Evolutionary conservation across 2,888 invertebrate species (phyloP), one percentile per base, ranked within the genome.

Genomic region (Acleris holmiana): DNA sequence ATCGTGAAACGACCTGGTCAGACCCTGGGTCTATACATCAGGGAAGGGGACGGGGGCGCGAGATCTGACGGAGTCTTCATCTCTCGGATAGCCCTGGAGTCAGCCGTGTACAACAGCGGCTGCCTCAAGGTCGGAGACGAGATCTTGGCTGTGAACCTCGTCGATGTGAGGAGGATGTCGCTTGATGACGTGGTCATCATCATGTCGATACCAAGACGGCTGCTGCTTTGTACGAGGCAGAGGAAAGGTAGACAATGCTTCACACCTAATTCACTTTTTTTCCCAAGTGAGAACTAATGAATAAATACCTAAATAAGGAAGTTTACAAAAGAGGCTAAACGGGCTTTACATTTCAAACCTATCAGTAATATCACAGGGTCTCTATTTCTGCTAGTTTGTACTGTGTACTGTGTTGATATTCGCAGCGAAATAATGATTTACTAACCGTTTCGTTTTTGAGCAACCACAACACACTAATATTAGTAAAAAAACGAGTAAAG

Each of bases 1-100:
- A 99, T 99, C 80, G 98, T 99, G 73, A 99, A 99, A 90, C 95
- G 99, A 76, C 99, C 99, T 0, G 99, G 99, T 15, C 99, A 99
- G 91, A 99, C 99, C 40, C 93, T 99, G 70, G 99, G 99, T 49
- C 94, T 99, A 67, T 99, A 99, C 88, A 99, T 99, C 80, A 95
- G 99, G 47, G 99, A 99, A 94, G 99, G 99, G n/a, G 99, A 99
- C 81, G 99, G 99, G n/a, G 95, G 97, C 61, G 98, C 98, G 78
- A 95, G 98, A 68, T 95, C 96, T 53, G 98, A 99, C 79, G 99
- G 99, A 51, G 99, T 99, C 68, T 99, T 99, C 93, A 99, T 99
- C 88, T 99, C 99, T 8, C 83, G 94, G 76, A 92, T 92, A 85
- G 99, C 99, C 44, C 94, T 98, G 77, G 99, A 99, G 88, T 98